Evolutionary conservation across 2,113 vertebrate genomes (phyloP).

Genomic region (Podarcis cretensis): DNA sequence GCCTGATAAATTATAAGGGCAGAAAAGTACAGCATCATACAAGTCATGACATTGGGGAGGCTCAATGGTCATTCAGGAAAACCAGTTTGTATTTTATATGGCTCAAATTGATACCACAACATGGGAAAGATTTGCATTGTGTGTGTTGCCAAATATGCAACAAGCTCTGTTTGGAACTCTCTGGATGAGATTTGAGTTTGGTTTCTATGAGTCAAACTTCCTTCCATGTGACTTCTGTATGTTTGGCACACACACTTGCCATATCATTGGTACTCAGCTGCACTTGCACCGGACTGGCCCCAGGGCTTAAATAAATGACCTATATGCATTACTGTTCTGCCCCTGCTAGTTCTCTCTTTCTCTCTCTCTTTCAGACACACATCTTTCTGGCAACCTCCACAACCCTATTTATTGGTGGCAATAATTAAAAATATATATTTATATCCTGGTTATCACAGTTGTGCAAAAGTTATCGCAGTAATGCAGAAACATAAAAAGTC

Average conservation of each 20-base stretch:
- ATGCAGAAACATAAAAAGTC: too few relatives aligned
- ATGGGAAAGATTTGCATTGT: background rate
- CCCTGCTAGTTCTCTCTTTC: background rate
- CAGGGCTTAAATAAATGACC: background rate
- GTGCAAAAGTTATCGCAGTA: too few relatives aligned
- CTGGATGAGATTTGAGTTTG: background rate
- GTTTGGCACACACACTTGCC: background rate
- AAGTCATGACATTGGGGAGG: background rate
- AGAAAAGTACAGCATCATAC: background rate
- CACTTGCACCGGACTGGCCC: background rate
- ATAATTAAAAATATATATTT: background rate
- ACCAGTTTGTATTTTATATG: background rate
- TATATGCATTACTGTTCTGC: background rate
- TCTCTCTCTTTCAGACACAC: background rate
- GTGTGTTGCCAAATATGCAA: background rate
- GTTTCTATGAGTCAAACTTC: background rate
- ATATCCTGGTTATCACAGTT: background rate
- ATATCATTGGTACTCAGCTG: background rate
- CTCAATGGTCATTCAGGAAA: background rate
- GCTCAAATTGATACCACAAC: background rate
- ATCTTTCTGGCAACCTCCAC: too few relatives aligned
- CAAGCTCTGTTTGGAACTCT: background rate
- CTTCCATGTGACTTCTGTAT: background rate
- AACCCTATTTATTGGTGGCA: too few relatives aligned
- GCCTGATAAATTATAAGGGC: background rate